Percentiles rank a stretch among this genome's conserved stretches.
phyloP scores from a whole-genome alignment of 2,888 invertebrate species.

The Leucophenga maculata region DNA sequence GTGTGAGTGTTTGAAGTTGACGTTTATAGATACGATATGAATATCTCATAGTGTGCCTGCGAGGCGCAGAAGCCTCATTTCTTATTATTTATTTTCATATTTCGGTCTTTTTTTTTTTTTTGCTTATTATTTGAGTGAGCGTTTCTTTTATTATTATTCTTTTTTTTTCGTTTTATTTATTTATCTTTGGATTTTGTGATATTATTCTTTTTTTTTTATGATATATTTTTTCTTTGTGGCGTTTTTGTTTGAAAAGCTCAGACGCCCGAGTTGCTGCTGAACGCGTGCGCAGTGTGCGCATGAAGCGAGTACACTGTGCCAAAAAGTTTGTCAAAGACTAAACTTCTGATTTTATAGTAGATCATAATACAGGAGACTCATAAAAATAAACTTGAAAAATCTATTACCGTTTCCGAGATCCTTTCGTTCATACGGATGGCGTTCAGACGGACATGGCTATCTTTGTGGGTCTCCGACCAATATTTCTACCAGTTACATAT shows the following conservation, averaged over 20 bases:
- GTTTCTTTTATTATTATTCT: conserved; percentile 6
- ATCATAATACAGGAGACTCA: no score
- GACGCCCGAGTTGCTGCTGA: conserved; percentile 5
- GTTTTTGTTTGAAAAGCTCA: conserved; percentile 18
- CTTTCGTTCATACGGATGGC: no score
- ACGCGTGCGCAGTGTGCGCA: conserved; percentile 1
- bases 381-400: no score
- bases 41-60: conserved; percentile 29
- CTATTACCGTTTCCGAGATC: no score
- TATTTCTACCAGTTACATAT: no score
- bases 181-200: conserved; percentile 2
- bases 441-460: no score
- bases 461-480: no score
- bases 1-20: conserved; percentile 6
- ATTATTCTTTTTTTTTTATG: background rate
- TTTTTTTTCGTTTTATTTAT: background rate
- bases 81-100: conserved; percentile 42
- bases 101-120: conserved; percentile 20
- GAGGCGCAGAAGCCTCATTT: conserved; percentile 41
- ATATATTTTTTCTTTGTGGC: conserved; percentile 10
- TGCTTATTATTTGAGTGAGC: conserved; percentile 21
- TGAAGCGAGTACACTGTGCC: background rate
- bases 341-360: no score
- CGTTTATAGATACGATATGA: no score
- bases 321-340: background rate